phyloP scores from a whole-genome alignment of 2,113 vertebrate species.

The Otocyon megalotis region DNA sequence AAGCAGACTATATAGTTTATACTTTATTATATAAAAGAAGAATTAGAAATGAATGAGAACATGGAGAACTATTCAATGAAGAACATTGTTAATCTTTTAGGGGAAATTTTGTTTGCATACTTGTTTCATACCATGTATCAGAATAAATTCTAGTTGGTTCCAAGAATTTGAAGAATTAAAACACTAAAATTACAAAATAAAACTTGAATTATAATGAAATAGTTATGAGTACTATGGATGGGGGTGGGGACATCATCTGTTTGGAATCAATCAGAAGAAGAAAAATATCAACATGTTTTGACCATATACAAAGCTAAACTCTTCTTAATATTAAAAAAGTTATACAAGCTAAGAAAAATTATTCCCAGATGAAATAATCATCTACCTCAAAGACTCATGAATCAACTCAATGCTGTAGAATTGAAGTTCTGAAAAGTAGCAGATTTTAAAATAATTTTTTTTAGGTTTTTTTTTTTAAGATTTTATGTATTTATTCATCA shows the following conservation, averaged over 20 bases:
- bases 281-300: background rate
- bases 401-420: background rate
- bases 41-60: background rate
- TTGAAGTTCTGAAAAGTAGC: background rate
- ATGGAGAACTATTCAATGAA: constrained; percentile 2
- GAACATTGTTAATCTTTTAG: background rate
- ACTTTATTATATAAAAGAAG: constrained; percentile 22
- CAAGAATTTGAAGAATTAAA: constrained; percentile 48
- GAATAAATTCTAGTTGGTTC: constrained; percentile 54
- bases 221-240: background rate
- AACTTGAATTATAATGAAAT: constrained; percentile 36
- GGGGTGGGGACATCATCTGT: background rate
- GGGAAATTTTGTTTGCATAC: background rate
- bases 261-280: constrained; percentile 25
- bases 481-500: too few species aligned
- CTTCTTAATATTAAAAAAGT: constrained; percentile 19
- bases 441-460: constrained; percentile 41
- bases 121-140: background rate
- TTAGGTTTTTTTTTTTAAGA: too few species aligned
- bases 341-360: constrained; percentile 30
- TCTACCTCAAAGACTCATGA: constrained; percentile 46
- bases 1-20: background rate
- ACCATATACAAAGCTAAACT: constrained; percentile 5
- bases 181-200: constrained; percentile 46
- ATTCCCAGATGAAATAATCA: constrained; percentile 24